Evolutionary conservation across 1,140 invertebrate genomes (phyloP), one percentile per base, ranked within the genome.

Genomic region (Phortica variegata): DNA sequence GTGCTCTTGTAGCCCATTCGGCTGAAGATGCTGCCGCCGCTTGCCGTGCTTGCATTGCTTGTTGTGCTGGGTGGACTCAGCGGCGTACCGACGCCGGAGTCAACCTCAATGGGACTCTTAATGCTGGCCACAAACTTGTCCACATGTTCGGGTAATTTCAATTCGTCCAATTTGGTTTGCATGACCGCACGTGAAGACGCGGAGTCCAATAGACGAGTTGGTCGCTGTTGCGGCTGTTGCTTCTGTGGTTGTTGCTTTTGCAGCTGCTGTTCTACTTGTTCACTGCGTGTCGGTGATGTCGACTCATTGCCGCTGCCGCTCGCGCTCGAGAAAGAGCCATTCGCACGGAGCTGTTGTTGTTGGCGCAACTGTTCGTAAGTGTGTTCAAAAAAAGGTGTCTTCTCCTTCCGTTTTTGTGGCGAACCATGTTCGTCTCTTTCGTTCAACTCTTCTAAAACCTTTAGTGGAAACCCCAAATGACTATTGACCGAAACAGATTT

Each of bases 371-470:
- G 73, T 40, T 60, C 49, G n/a, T 53, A 60, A 20, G 57, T 60
- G 21, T 52, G 42, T 37, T 75, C 73, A 72, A 76, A 76, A 73
- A 74, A 76, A 61, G 73, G 65, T 63, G 65, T 70, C 71, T 76
- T 76, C 66, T 75, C 73, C 61, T 69, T 71, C 59, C 62, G 62
- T 54, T 75, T 75, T 69, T 73, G 65, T 78, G 57, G 79, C 62
- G 69, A 71, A 59, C 63, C 66, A 66, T 52, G 77, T 48, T 79
- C 78, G 49, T 79, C 77, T 58, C 65, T 79, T 52, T 78, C 77
- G 56, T 72, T 78, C 49, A 81, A 77, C 44, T 82, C 80, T 54
- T 82, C 80, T 52, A 82, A 62, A 16, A 79, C 74, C 61, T 82
- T 82, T 33, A 80, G 56, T 15, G 80, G 79, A 56, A 80, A 79